Evolutionary conservation across 2,113 vertebrate species (phyloP), one percentile per base, ranked within the genome.

Genomic region (Oxyruncus cristatus): DNA sequence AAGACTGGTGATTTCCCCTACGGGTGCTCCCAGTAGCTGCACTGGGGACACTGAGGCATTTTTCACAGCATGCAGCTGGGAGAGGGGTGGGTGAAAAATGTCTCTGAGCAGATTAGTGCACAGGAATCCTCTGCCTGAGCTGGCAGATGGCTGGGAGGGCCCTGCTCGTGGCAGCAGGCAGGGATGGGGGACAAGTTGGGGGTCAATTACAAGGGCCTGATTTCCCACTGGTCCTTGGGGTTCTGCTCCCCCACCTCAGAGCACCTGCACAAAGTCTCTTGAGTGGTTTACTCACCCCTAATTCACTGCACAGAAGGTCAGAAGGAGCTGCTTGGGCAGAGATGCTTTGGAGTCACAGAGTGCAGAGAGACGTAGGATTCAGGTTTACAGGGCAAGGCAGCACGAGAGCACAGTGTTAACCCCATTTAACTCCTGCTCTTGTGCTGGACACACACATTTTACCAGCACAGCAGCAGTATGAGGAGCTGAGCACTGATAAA

Each of bases 81-180:
- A 6, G 1, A 84, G 9, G 72, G 65, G 37, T 79, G 71, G 50
- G 89, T 78, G 82, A 58, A 66, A 85, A 95, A 85, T 22, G 23
- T 33, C 78, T 79, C 77, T 50, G 92, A 55, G 92, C 80, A 89
- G 79, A 80, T 94, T 65, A 79, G 56, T 2, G 2, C 2, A 0
- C 66, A 62, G 95, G 93, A 92, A 85, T 87, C 65, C 94, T 92
- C 87, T 83, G 77, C 46, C 78, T 4, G 5, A 58, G 89, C 84
- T 77, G 93, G 89, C 93, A 94, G 95, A 59, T 85, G 88, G 95
- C 90, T 71, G 85, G 82, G 93, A 96, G 76, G 86, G 73, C 66
- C 41, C 71, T 61, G 74, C 68, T 67, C 4, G 0, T 50, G 26
- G 63, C 86, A 93, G 44, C 47, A 49, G 61, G 82, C 81, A 59